Evolutionary conservation across 2,888 invertebrate species (phyloP).

Genomic region (Shargacucullia verbasci): DNA sequence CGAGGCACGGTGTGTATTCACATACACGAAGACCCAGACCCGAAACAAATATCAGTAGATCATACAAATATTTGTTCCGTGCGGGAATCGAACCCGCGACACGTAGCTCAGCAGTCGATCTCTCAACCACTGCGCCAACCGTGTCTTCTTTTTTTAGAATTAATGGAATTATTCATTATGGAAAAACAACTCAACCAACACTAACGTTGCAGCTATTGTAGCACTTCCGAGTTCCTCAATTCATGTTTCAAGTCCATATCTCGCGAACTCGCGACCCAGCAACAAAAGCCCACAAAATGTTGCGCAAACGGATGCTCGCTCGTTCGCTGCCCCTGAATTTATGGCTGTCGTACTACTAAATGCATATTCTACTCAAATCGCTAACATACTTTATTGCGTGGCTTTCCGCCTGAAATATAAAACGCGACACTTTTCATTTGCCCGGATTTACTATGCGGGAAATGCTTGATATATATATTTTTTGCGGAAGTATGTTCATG

Average conservation of each 20-base stretch:
- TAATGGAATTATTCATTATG: no score
- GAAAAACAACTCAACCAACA: no score
- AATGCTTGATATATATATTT: conserved; percentile 47
- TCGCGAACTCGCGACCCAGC: conserved; percentile 54
- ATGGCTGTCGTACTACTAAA: conserved; percentile 74
- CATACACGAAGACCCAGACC: no score
- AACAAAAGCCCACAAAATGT: conserved; percentile 67
- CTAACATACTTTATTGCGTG: conserved; percentile 72
- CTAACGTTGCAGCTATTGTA: no score
- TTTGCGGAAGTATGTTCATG: conserved; percentile 20
- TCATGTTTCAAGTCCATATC: conserved; percentile 59
- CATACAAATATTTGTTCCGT: no score
- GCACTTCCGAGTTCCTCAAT: conserved; percentile 9
- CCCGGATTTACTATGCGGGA: conserved; percentile 49
- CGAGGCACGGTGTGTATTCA: no score
- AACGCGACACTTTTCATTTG: conserved; percentile 66
- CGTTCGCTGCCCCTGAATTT: conserved; percentile 72
- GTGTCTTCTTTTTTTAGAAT: no score
- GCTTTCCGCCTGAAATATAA: conserved; percentile 69
- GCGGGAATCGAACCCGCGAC: no score
- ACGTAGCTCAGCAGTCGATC: no score
- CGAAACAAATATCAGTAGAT: no score
- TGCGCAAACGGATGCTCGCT: conserved; percentile 70
- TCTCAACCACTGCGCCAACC: no score
- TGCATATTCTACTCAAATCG: conserved; percentile 78